Conservation (phyloP, 1,140 invertebrate genomes). For the Aplysia californica region DNA sequence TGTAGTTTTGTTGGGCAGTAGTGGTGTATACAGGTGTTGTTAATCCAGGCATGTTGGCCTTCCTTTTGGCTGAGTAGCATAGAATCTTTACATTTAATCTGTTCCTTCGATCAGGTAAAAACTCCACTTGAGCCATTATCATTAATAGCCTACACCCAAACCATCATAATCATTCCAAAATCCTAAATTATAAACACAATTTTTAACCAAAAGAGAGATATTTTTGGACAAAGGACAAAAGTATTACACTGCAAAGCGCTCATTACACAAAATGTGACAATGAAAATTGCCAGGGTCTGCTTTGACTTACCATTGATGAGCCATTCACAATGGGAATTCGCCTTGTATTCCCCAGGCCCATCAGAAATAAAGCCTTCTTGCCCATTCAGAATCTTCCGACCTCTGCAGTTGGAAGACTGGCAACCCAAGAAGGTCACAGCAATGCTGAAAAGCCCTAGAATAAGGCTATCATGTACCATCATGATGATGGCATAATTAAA, state of each 20-base stretch:
- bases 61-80: no score
- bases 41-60: no score
- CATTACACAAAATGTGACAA: no score
- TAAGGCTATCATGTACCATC: constrained; percentile 12
- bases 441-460: constrained; percentile 14
- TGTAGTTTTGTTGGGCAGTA: no score
- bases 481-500: neutral
- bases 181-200: neutral
- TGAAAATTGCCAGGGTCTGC: neutral
- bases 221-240: no score
- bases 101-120: no score
- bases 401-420: constrained; percentile 28
- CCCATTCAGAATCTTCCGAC: constrained; percentile 34
- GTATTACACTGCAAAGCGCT: no score
- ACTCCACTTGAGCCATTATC: no score
- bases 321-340: constrained; percentile 96
- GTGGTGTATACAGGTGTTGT: no score
- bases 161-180: neutral
- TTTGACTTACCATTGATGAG: constrained; percentile 81
- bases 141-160: neutral
- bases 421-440: neutral
- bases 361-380: constrained; percentile 83
- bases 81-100: no score
- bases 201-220: no score
- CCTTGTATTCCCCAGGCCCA: constrained; percentile 90